Percentiles rank a stretch among this genome's conserved stretches.
phyloP scores from a whole-genome alignment of 1,140 invertebrate species.

The Palaemon carinicauda region DNA sequence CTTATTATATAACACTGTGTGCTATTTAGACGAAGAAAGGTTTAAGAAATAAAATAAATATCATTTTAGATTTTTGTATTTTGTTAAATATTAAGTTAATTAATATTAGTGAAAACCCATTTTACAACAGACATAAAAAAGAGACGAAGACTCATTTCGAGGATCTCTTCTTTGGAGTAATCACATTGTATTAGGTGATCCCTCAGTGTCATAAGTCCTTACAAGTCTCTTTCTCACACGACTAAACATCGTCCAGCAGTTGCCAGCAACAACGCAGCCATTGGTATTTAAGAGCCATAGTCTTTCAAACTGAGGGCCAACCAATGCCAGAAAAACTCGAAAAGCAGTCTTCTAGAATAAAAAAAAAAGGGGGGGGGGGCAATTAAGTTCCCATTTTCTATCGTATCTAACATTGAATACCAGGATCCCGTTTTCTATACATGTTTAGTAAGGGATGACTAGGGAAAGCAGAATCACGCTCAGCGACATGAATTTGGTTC shows the following conservation, averaged over 20 bases:
- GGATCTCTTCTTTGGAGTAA: neutral
- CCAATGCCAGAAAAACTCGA: slow-evolving; percentile 24
- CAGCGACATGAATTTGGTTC: neutral
- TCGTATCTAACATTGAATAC: neutral
- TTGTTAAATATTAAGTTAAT: neutral
- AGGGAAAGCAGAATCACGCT: neutral
- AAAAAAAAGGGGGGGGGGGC: no score
- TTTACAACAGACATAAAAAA: neutral
- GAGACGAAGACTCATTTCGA: slow-evolving; percentile 33
- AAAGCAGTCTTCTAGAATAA: neutral
- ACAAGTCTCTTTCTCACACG: no score
- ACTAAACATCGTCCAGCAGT: no score
- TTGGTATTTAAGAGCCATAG: neutral
- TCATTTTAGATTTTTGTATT: neutral
- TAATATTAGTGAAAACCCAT: neutral
- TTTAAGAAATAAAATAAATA: neutral
- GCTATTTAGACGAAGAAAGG: no score
- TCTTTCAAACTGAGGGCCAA: neutral
- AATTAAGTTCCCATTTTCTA: neutral
- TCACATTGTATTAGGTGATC: neutral
- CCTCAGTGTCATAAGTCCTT: neutral
- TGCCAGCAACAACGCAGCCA: no score
- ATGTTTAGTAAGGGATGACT: slow-evolving; percentile 12
- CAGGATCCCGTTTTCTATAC: slow-evolving; percentile 22
- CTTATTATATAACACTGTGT: no score